A percentile compares a stretch with the other conserved stretches of the same genome.
Evolutionary conservation across 2,113 vertebrate species (phyloP).

Genomic region (Heterotis niloticus): DNA sequence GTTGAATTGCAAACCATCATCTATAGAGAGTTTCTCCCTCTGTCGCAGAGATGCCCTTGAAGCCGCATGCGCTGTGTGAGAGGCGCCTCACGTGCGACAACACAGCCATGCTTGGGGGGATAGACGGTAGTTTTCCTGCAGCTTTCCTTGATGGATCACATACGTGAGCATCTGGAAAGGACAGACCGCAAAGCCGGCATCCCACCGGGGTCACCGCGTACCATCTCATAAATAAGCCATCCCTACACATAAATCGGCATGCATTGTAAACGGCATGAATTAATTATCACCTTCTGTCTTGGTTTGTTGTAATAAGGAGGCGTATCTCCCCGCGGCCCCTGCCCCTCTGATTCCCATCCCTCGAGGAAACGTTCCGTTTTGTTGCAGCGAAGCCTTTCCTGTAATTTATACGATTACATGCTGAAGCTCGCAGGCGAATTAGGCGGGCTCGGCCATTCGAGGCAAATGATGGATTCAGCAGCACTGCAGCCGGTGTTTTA

Average conservation of each 20-base stretch:
- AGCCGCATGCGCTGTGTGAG: not conserved
- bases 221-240: constrained; percentile 53
- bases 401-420: not conserved
- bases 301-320: not conserved
- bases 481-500: not conserved
- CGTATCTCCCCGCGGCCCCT: too few species aligned
- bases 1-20: not conserved
- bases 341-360: not conserved
- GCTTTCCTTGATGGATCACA: constrained; percentile 44
- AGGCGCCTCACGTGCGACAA: not conserved
- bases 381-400: not conserved
- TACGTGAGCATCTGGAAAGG: constrained; percentile 19
- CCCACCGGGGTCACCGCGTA: constrained; percentile 46
- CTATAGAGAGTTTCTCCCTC: not conserved
- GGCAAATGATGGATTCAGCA: not conserved
- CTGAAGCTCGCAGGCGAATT: not conserved
- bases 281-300: constrained; percentile 45
- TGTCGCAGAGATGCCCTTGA: not conserved
- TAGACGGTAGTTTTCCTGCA: constrained; percentile 35
- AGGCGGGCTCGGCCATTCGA: not conserved
- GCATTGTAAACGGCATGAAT: constrained; percentile 47
- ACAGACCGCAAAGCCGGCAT: constrained; percentile 48
- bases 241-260: constrained; percentile 53
- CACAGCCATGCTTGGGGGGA: constrained; percentile 23
- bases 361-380: not conserved